Conservation (phyloP, 2,888 invertebrate species). For the Heliothis peltigera region DNA sequence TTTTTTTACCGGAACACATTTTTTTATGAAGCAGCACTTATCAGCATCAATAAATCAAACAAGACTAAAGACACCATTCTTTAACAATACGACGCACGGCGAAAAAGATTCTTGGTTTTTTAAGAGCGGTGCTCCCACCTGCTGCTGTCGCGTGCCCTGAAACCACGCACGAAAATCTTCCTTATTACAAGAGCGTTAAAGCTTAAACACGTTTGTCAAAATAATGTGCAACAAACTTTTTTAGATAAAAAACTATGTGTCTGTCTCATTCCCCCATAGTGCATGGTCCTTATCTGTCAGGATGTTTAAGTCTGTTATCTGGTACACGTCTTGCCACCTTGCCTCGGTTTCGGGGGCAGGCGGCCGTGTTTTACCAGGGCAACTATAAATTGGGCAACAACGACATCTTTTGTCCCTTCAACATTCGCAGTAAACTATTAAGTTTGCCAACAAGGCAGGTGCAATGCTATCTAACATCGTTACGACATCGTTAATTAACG, state of each 20-base stretch:
- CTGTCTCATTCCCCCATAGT: conserved; percentile 77
- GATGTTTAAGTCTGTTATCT: conserved; percentile 88
- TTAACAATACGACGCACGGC: conserved; percentile 79
- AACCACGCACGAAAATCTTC: conserved; percentile 44
- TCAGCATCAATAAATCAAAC: conserved; percentile 66
- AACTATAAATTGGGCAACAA: conserved; percentile 84
- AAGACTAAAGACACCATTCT: conserved; percentile 73
- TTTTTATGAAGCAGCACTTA: conserved; percentile 46
- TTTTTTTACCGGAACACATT: conserved; percentile 36
- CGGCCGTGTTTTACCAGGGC: conserved; percentile 74
- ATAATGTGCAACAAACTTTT: conserved; percentile 72
- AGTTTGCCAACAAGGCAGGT: conserved; percentile 83
- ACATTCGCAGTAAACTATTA: conserved; percentile 81
- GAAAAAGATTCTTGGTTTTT: conserved; percentile 85
- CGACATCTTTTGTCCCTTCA: conserved; percentile 79
- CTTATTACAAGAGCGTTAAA: conserved; percentile 54
- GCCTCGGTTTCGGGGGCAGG: conserved; percentile 74
- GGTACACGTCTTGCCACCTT: conserved; percentile 87
- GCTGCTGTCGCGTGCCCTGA: conserved; percentile 86
- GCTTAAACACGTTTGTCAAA: conserved; percentile 40
- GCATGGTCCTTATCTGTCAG: conserved; percentile 81
- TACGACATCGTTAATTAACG: conserved; percentile 81
- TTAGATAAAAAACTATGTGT: conserved; percentile 80
- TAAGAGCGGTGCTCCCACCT: conserved; percentile 85
- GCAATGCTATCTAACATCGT: conserved; percentile 82